These are phyloP conservation scores for Aurelia aurita DNA, from an alignment of 30 jellyfish, hydroid and myxozoan species.

Conservation along the genomic window DNA sequence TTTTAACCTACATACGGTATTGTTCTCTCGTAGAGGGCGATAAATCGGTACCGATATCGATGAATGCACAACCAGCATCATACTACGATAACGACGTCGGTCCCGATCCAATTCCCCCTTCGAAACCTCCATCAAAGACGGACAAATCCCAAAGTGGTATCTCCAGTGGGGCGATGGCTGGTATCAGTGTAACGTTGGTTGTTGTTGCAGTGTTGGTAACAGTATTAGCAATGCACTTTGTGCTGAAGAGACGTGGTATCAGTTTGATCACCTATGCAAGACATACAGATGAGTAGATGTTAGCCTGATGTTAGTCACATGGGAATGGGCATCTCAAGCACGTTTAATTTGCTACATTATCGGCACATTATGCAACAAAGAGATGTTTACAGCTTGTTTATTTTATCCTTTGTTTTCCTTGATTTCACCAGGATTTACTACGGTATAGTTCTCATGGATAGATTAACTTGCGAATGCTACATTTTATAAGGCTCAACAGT, in stretches of 20 bases:
- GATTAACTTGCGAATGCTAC: no score
- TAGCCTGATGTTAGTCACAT: no score
- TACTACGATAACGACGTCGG: constrained; percentile 49
- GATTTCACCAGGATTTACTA: no score
- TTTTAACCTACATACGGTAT: not conserved
- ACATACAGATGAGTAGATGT: constrained; percentile 27
- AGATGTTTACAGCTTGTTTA: no score
- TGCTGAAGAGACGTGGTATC: constrained; percentile 58
- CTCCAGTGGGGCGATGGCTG: constrained; percentile 50
- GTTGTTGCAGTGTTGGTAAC: constrained; percentile 31
- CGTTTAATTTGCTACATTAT: no score
- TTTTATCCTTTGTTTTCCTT: no score
- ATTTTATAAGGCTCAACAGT: no score
- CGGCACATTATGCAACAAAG: no score
- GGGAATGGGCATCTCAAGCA: no score
- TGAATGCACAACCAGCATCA: constrained; percentile 31
- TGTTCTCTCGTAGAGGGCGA: not conserved
- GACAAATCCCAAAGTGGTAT: constrained; percentile 23
- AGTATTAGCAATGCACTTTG: constrained; percentile 16
- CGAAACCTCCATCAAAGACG: not conserved
- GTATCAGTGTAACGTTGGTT: constrained; percentile 3
- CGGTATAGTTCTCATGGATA: no score
- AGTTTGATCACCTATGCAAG: constrained; percentile 36
- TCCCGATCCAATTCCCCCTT: constrained; percentile 48
- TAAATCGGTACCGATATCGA: not conserved